A percentile compares a stretch with the other conserved stretches of the same genome.
Conservation (phyloP, 2,797 vertebrate genomes). For the Tokudaia muenninki region DNA sequence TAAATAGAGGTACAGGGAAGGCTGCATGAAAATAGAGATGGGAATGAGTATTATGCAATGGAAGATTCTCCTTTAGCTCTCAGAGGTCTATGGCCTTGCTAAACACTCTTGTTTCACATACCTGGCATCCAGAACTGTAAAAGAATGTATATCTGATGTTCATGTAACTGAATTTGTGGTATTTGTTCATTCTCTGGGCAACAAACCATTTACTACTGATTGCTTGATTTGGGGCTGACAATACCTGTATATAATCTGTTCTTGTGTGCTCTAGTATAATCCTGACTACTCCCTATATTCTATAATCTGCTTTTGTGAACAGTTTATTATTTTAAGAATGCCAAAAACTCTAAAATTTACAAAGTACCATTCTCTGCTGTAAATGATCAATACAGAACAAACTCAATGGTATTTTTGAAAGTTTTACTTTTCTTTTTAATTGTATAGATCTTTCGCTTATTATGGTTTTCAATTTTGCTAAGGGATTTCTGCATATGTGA, state of each 20-base stretch:
- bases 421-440: not conserved
- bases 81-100: fast-evolving
- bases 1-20: not conserved
- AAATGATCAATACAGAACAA: not conserved
- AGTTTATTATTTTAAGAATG: constrained; percentile 27
- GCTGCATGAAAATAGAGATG: fast-evolving
- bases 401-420: not conserved
- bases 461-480: not conserved
- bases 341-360: not conserved
- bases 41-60: no score
- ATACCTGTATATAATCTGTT: no score
- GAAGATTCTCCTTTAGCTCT: not conserved
- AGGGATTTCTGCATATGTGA: not conserved
- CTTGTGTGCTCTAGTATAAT: not conserved
- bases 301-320: not conserved
- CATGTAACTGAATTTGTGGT: no score
- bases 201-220: not conserved
- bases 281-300: not conserved
- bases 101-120: not conserved
- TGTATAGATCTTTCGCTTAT: no score
- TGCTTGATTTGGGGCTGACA: not conserved
- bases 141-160: not conserved
- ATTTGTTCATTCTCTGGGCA: not conserved
- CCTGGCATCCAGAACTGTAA: not conserved
- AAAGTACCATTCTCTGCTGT: not conserved